Base-by-base conservation (phyloP, 2,888 invertebrate species). In the Cephus pygmeus region DNA sequence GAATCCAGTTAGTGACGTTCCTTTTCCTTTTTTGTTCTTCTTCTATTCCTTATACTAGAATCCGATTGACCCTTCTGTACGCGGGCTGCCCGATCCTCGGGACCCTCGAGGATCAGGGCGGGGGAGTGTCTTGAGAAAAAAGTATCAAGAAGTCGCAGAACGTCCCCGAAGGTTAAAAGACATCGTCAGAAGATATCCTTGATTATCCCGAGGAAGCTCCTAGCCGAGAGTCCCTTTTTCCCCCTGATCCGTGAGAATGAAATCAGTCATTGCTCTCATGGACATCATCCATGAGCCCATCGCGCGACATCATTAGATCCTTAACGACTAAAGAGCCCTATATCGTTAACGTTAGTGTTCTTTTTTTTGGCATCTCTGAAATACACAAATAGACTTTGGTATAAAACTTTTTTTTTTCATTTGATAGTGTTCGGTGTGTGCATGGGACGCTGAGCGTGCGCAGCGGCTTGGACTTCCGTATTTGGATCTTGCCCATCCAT, bases 351-450 rank as follows among this genome's bases (percentile, higher is more conserved):
- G 85, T 89, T 89, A 90, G 86, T 88, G 88, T 90, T 77, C 68
- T 73, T 75, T 68, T 74, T 92, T 93, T 93, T 93, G 93, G 93
- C 93, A 93, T 93, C 93, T 93, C 92, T 92, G 93, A 93, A 93
- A 92, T 93, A 93, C 93, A 93, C 93, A 93, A 93, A 94, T 93
- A 93, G 93, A 93, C 93, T 93, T 94, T 93, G 93, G 93, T 93
- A 93, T 93, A 90, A 91, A 91, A 91, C 85, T 90, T 90, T 23
- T 56, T 40, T 15, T 56, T 56, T 56, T 23, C 56, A 23, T 56
- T 91, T 90, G 90, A 89, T 92, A 92, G 92, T 93, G 92, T 93
- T 92, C 92, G 92, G 91, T 92, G 88, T 91, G 92, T 91, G 90
- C 90, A 91, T 87, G 90, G 91, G 91, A 91, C 91, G 91, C 91